Evolutionary conservation across 2,888 invertebrate genomes (phyloP).

Genomic region (Drosophila setosimentum): DNA sequence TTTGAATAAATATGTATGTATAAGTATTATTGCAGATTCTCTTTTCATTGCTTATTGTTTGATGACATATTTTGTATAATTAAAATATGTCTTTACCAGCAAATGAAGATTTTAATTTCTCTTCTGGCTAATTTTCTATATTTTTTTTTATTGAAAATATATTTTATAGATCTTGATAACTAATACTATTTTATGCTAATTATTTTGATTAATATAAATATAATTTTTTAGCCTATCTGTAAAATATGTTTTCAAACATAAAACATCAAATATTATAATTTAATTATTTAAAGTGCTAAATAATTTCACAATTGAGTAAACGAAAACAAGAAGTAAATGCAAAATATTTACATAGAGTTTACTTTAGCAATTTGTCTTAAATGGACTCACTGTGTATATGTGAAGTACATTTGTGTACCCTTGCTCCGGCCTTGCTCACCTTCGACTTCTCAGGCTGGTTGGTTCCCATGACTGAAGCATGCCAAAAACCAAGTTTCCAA

Average conservation of each 20-base stretch:
- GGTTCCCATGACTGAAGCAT: conserved; percentile 22
- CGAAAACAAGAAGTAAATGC: not conserved
- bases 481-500: conserved; percentile 23
- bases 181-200: not conserved
- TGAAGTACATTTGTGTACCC: conserved; percentile 4
- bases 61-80: not conserved
- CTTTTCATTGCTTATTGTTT: not conserved
- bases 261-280: not conserved
- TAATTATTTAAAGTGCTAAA: not conserved
- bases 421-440: conserved; percentile 43
- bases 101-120: not conserved
- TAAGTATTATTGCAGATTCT: not conserved
- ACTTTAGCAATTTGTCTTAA: not conserved
- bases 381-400: not conserved
- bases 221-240: not conserved
- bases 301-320: not conserved
- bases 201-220: not conserved
- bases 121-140: not conserved
- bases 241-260: not conserved
- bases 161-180: not conserved
- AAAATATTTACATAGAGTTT: not conserved
- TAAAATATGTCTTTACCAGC: not conserved
- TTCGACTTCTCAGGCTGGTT: conserved; percentile 59
- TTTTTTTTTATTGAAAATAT: not conserved
- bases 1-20: not conserved